phyloP scores from a whole-genome alignment of 2,113 vertebrate genomes.

The Sinocyclocheilus anshuiensis region DNA sequence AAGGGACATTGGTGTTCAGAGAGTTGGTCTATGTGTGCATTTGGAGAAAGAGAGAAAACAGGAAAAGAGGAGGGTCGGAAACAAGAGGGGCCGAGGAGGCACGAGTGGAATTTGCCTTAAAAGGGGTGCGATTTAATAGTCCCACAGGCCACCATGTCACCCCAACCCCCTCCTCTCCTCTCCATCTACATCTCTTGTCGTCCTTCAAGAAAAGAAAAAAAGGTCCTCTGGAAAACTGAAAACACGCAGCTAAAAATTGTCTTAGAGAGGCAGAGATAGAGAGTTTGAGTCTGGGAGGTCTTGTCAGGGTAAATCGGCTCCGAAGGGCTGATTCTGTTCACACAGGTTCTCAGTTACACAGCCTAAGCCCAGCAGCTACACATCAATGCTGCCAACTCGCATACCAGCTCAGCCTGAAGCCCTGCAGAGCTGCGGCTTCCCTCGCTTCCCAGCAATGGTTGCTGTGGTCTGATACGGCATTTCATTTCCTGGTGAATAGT shows the following conservation, averaged over 20 bases:
- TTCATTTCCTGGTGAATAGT: constrained; percentile 39
- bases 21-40: neutral
- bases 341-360: constrained; percentile 44
- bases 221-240: neutral
- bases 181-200: constrained; percentile 21
- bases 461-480: constrained; percentile 52
- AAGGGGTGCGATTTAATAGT: constrained; percentile 71
- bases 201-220: constrained; percentile 55
- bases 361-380: constrained; percentile 53
- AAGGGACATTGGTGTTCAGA: constrained; percentile 8
- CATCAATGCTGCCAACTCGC: constrained; percentile 51
- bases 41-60: constrained; percentile 3
- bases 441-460: constrained; percentile 51
- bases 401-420: constrained; percentile 51
- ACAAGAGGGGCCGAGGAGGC: constrained; percentile 61
- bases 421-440: constrained; percentile 58
- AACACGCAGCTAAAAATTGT: neutral
- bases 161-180: constrained; percentile 36
- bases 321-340: constrained; percentile 22
- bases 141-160: constrained; percentile 49
- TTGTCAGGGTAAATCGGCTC: neutral
- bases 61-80: constrained; percentile 40
- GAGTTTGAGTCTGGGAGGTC: constrained; percentile 9
- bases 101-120: constrained; percentile 77
- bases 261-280: constrained; percentile 4